phyloP scores from a whole-genome alignment of 2,797 vertebrate species.

The Phataginus tetradactyla region DNA sequence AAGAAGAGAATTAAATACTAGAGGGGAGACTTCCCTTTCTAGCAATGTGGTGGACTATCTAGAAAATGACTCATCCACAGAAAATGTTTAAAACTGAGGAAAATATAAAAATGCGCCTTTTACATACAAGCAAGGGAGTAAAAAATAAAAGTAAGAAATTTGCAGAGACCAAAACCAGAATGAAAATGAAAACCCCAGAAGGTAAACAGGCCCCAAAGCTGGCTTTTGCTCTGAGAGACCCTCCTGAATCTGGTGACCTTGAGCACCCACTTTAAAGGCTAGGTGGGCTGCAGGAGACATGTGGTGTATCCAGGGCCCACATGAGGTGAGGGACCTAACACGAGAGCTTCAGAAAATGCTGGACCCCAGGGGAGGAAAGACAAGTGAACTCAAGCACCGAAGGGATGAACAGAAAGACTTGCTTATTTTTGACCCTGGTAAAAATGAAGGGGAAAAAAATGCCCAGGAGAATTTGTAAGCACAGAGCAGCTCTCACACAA shows the following conservation, averaged over 20 bases:
- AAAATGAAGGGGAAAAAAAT: background rate
- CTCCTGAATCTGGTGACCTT: background rate
- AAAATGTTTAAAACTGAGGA: background rate
- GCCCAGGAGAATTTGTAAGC: background rate
- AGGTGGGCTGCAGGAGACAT: rapidly evolving
- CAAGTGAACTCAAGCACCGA: background rate
- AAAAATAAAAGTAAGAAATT: background rate
- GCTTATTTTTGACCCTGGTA: background rate
- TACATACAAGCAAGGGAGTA: background rate
- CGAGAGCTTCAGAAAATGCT: background rate
- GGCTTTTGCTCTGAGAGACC: background rate
- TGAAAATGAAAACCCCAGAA: background rate
- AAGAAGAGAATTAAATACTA: background rate
- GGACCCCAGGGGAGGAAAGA: background rate
- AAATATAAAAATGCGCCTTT: background rate
- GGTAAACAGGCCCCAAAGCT: background rate
- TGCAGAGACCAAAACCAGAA: background rate
- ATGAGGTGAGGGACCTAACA: background rate
- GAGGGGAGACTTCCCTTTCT: background rate
- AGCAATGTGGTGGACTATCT: background rate
- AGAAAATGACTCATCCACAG: background rate
- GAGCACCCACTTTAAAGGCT: background rate
- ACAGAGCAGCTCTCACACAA: background rate
- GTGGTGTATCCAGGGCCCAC: too few relatives aligned
- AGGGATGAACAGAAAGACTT: background rate